Conservation (phyloP, 2,888 invertebrate species). For the Ennomos erosarius region DNA sequence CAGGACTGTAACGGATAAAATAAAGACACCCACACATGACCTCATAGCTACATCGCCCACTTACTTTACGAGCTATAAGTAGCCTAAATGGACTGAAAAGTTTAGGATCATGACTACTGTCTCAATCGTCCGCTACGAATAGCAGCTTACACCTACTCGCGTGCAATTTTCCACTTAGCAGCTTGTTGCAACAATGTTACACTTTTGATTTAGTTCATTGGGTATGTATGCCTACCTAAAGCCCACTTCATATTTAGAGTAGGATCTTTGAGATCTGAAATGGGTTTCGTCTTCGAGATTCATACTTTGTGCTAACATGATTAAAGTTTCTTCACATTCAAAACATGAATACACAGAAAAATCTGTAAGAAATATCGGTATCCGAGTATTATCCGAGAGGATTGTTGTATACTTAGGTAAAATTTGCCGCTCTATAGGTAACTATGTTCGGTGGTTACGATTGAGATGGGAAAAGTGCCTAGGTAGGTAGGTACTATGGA, state of each 20-base stretch:
- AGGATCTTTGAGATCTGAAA: no score
- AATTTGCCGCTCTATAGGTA: no score
- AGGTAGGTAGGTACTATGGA: no score
- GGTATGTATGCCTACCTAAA: not conserved
- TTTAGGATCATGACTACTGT: constrained; percentile 24
- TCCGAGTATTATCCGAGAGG: no score
- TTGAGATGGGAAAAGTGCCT: no score
- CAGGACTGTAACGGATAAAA: constrained; percentile 1
- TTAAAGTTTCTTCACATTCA: no score
- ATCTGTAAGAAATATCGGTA: no score
- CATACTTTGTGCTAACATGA: no score
- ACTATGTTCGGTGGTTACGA: no score
- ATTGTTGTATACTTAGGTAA: no score
- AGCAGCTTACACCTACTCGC: constrained; percentile 37
- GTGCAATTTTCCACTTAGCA: constrained; percentile 47
- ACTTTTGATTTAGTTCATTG: not conserved
- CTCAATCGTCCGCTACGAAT: constrained; percentile 25
- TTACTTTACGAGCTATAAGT: constrained; percentile 5
- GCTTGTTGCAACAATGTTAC: constrained; percentile 33
- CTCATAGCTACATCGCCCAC: constrained; percentile 19
- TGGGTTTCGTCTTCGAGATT: no score
- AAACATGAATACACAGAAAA: no score
- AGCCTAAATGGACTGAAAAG: constrained; percentile 23
- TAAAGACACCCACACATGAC: constrained; percentile 13
- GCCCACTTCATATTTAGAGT: not conserved